Evolutionary conservation across 2,888 invertebrate genomes (phyloP).

Genomic region (Ennomos quercinarius): DNA sequence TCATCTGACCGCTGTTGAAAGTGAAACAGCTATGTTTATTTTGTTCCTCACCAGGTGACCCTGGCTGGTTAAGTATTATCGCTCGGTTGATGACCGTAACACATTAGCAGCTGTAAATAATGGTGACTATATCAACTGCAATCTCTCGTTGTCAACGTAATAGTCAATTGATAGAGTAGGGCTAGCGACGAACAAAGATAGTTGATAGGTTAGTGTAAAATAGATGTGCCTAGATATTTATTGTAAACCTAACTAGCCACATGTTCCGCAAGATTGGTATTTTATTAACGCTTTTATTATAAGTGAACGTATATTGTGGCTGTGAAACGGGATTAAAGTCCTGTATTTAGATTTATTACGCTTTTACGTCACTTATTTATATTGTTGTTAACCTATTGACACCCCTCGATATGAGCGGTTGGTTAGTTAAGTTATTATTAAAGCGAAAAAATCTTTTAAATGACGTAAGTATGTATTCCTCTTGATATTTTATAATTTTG

Average conservation of each 20-base stretch:
- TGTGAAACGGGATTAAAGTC: conserved; percentile 76
- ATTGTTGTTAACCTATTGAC: conserved; percentile 52
- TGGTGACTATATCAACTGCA: conserved; percentile 46
- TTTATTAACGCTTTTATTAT: conserved; percentile 75
- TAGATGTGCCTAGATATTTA: conserved; percentile 66
- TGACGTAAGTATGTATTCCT: conserved; percentile 26
- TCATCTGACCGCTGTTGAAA: conserved; percentile 1
- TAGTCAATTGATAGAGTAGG: conserved; percentile 71
- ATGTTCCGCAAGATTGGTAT: conserved; percentile 67
- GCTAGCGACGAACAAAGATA: conserved; percentile 64
- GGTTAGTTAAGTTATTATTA: conserved; percentile 32
- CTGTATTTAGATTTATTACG: conserved; percentile 74
- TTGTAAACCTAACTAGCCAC: conserved; percentile 62
- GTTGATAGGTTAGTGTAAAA: conserved; percentile 50
- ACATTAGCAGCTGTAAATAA: conserved; percentile 57
- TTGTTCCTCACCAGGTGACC: conserved; percentile 18
- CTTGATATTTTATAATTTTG: background rate
- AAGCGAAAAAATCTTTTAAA: conserved; percentile 22
- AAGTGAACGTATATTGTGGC: conserved; percentile 80
- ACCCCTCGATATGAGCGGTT: conserved; percentile 40
- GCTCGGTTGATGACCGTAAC: conserved; percentile 41
- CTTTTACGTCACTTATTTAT: conserved; percentile 80
- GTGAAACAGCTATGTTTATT: no score
- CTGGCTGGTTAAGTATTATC: conserved; percentile 41
- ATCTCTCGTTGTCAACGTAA: conserved; percentile 63